phyloP scores from a whole-genome alignment of 2,888 invertebrate species.

The Plagodis pulveraria region DNA sequence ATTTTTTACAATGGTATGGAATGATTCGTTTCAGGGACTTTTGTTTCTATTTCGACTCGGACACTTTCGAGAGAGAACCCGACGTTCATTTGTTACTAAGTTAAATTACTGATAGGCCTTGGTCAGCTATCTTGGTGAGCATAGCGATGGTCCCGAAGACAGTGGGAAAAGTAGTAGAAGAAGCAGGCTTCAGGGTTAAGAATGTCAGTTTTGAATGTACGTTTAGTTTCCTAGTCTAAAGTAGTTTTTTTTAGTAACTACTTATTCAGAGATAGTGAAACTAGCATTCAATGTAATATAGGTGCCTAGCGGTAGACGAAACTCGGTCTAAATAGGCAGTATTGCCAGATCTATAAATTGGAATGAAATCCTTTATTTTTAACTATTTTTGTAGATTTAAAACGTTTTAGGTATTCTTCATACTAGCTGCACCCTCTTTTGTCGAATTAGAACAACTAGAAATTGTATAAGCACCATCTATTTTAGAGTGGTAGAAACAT shows the following conservation, averaged over 20 bases:
- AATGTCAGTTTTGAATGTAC: too few relatives aligned
- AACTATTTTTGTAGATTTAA: neutral
- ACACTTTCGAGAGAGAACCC: too few relatives aligned
- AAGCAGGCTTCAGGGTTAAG: too few relatives aligned
- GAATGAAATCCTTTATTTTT: conserved; percentile 1
- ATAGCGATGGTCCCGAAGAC: too few relatives aligned
- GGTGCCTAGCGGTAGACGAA: neutral
- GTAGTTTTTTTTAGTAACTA: neutral
- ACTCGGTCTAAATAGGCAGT: conserved; percentile 4
- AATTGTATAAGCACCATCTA: neutral
- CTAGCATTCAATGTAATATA: neutral
- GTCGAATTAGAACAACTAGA: neutral
- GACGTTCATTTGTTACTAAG: too few relatives aligned
- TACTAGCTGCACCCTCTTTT: conserved; percentile 1
- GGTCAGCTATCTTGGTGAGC: too few relatives aligned
- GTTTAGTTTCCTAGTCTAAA: too few relatives aligned
- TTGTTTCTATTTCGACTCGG: too few relatives aligned
- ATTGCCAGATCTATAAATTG: neutral
- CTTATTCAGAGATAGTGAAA: conserved; percentile 4
- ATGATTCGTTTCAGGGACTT: too few relatives aligned
- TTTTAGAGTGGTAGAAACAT: conserved; percentile 5
- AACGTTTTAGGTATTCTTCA: neutral
- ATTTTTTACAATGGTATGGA: too few relatives aligned
- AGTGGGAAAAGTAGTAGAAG: too few relatives aligned
- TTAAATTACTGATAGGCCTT: too few relatives aligned